Base-by-base conservation (phyloP, 2,113 vertebrate genomes). In the Triplophysa rosa region DNA sequence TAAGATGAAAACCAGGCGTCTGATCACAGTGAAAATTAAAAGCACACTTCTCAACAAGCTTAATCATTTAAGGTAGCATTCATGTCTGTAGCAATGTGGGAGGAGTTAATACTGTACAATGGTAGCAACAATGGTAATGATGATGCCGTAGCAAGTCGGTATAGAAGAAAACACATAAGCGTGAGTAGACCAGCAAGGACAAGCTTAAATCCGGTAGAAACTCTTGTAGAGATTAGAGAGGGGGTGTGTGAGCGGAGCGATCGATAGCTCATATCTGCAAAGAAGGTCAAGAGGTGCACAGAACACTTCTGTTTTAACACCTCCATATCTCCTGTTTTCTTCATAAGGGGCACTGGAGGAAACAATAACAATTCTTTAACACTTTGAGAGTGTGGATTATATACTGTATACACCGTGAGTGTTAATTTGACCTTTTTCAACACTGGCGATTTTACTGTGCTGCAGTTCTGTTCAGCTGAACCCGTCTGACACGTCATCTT, bases 201-300 rank as follows among this genome's bases (percentile, higher is more conserved):
- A 8, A 40, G 47, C 37, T 24, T 47, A 45, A 52, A 63, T 64
- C 40, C 26, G 16, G 0, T 37, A 37, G 33, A 37, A 37, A 37
- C 33, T 37, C 33, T 52, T 58, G 80, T 40, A 61, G 78, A 73
- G 61, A 85, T 76, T 70, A 59, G 45, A 66, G 73, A 42, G 77
- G 6, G 42, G 19, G 2, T 61, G 81, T 73, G 24, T 29, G 66
- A 16, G 33, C 26, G 52, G 4, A 52, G 11, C 33, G 72, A 84
- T 88, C 85, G 8, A 88, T 88, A 82, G 70, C 80, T 82, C 84
- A 77, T 86, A 84, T 86, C 76, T 72, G 70, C 67, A 59, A 42
- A 24, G 75, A 77, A 83, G 80, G 85, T 86, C 81, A 83, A 62
- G 52, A 78, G 71, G 52, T 10, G 24, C 70, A 61, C 26, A 74